Conservation (phyloP, 2,888 invertebrate genomes). For the Ctenicera cuprea region DNA sequence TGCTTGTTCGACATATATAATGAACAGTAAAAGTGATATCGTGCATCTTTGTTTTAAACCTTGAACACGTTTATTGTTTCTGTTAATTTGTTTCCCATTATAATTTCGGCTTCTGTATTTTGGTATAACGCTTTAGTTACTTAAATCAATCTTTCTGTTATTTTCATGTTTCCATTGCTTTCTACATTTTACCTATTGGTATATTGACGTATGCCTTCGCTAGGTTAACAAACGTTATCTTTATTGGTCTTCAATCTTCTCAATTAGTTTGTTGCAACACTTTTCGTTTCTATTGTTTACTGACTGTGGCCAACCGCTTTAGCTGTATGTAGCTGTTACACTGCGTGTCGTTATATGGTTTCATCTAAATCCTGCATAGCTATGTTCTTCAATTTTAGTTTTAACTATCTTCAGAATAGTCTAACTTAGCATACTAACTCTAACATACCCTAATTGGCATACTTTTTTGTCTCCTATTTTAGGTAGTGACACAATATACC, state of each 20-base stretch:
- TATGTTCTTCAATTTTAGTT: not conserved
- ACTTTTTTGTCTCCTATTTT: not conserved
- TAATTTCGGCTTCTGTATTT: too few species aligned
- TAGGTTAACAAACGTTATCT: not conserved
- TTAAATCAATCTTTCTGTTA: not conserved
- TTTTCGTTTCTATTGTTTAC: not conserved
- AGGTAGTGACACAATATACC: not conserved
- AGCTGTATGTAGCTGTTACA: not conserved
- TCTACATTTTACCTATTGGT: not conserved
- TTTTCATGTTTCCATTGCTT: not conserved
- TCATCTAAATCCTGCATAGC: not conserved
- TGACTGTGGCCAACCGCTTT: not conserved
- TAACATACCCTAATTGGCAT: not conserved
- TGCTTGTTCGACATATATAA: too few species aligned
- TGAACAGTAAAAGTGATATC: too few species aligned
- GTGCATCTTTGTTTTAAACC: too few species aligned
- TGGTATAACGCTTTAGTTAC: too few species aligned
- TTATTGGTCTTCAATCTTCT: not conserved
- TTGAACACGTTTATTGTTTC: not conserved
- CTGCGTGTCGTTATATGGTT: too few species aligned
- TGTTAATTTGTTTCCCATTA: not conserved
- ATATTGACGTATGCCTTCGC: not conserved
- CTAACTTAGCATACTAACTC: not conserved
- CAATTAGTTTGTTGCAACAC: too few species aligned
- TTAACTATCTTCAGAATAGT: not conserved